These are phyloP conservation scores for Brachyhypopomus gauderio DNA, from an alignment of 2,113 vertebrate species.

Conservation along the genomic window DNA sequence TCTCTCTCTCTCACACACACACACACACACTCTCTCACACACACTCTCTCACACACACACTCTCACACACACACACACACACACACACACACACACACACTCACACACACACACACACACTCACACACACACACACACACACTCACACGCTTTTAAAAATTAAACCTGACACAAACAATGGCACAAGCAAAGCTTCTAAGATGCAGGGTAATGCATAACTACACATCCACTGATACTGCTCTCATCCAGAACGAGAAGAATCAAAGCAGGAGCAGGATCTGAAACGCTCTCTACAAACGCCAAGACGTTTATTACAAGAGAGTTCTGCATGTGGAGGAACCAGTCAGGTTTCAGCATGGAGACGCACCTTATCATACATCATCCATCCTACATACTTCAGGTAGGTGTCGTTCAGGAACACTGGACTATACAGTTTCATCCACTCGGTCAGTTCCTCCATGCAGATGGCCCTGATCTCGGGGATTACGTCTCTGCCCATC, in stretches of 20 bases:
- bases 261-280: background rate
- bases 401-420: conserved; percentile 85
- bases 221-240: background rate
- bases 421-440: conserved; percentile 82
- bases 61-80: no score
- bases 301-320: no score
- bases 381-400: conserved; percentile 92
- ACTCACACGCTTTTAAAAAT: background rate
- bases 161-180: no score
- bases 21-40: no score
- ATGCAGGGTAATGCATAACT: no score
- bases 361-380: conserved; percentile 85
- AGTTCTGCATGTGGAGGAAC: background rate
- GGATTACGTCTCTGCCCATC: conserved; percentile 79
- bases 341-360: background rate
- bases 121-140: no score
- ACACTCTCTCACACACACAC: background rate
- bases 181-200: no score
- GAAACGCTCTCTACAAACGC: no score
- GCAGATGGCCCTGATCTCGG: conserved; percentile 86
- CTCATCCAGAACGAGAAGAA: background rate
- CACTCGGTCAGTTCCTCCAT: conserved; percentile 85
- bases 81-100: no score
- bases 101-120: no score
- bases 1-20: no score